Base-by-base conservation (phyloP, 2,797 vertebrate genomes). In the Salmo trutta region DNA sequence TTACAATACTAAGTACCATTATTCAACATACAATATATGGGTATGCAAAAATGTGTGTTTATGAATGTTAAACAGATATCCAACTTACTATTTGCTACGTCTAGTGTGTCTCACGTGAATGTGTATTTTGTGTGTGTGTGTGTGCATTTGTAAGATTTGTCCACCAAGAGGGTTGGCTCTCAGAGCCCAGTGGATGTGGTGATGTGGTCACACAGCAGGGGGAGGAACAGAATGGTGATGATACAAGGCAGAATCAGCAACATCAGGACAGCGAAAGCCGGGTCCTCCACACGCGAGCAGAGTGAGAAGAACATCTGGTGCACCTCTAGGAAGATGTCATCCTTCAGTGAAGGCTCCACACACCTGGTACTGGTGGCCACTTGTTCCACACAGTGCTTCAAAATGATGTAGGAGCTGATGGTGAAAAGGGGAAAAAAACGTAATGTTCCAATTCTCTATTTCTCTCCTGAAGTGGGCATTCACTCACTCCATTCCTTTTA, bases 231-330 rank as follows among this genome's bases (percentile, higher is more conserved):
- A 0, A 92, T 92, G 31, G n/a, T 0, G 1, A 93, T 64, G 64
- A 84, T 33, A 17, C 70, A 72, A 4, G 93, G 91, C 4, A 84
- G 67, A 16, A 86, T 86, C 4, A 95, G 66, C 77, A 91, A 59
- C 31, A 92, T 31, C 1, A 91, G 71, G 15, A 79, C 79, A 21
- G 10, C 21, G n/a, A 88, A 3, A 0, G 86, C 86, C 3, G 93
- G 94, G 77, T 94, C 91, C 0, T 56, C 75, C 71, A 88, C 19
- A 16, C 41, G 73, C n/a, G 47, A 12, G 75, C 94, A 94, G 27
- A 73, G 75, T 0, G 51, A 75, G 67, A 93, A 95, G 80, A 90
- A 94, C 0, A 5, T 77, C 19, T 64, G 27, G 70, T 95, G 94
- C 73, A 95, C 81, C 14, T 86, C 68, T 77, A 93, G 19, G 84